phyloP scores from a whole-genome alignment of 2,797 vertebrate genomes.

The Oreochromis grahami region DNA sequence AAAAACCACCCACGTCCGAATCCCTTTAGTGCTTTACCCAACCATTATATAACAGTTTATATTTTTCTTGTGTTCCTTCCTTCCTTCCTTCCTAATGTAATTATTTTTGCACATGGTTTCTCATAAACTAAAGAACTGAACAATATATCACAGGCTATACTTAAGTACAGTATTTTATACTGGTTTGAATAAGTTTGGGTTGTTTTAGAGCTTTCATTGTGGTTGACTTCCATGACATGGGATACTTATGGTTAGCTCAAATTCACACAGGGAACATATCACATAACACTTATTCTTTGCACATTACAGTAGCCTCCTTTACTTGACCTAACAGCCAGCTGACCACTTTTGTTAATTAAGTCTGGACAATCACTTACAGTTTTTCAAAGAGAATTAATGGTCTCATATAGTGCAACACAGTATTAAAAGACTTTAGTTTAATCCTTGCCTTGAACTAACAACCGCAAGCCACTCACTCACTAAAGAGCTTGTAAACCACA shows the following conservation, averaged over 20 bases:
- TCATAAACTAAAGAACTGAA: not conserved
- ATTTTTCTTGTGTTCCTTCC: not conserved
- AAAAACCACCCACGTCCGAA: not conserved
- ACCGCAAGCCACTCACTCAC: slow-evolving; percentile 26
- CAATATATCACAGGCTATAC: not conserved
- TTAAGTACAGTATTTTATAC: not conserved
- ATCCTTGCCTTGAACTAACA: slow-evolving; percentile 21
- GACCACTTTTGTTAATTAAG: not conserved
- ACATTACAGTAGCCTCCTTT: not conserved
- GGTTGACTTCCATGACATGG: not conserved
- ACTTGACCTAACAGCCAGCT: not conserved
- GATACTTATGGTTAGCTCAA: not conserved
- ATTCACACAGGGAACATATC: not conserved
- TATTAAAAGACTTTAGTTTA: slow-evolving; percentile 6
- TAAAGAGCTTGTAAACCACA: slow-evolving; percentile 55
- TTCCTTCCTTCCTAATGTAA: not conserved
- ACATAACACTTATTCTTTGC: not conserved
- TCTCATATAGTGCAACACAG: not conserved
- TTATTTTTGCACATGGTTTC: not conserved
- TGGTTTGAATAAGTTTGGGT: not conserved
- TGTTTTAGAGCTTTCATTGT: not conserved
- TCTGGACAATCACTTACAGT: not conserved
- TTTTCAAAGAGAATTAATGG: not conserved
- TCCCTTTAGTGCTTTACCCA: not conserved
- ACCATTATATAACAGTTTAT: not conserved